Conservation (phyloP, 2,797 vertebrate species). For the Diplodus puntazzo region DNA sequence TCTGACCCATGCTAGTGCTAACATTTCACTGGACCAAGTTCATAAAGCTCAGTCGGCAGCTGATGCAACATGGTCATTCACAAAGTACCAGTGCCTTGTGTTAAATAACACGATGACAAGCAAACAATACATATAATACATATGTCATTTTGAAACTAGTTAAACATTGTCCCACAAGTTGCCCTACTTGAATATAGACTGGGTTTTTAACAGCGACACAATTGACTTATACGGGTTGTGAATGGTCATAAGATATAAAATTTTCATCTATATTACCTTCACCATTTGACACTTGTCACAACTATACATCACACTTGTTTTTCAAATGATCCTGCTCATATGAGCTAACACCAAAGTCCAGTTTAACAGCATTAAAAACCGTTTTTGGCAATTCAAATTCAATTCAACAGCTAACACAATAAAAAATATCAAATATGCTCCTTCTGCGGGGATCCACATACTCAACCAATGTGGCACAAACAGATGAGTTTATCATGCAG, state of each 20-base stretch:
- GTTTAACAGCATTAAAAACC: too few relatives aligned
- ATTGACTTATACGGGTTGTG: neutral
- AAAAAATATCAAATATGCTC: too few relatives aligned
- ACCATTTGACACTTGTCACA: neutral
- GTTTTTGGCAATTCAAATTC: neutral
- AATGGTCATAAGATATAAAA: neutral
- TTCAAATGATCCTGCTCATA: neutral
- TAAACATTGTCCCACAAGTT: neutral
- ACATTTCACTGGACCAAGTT: neutral
- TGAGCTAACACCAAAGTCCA: neutral
- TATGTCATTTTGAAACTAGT: neutral
- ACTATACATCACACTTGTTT: neutral
- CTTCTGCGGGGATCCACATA: neutral
- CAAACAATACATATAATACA: neutral
- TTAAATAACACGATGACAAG: neutral
- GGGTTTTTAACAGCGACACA: neutral
- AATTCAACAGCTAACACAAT: too few relatives aligned
- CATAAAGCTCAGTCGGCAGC: neutral
- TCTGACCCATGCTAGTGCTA: neutral
- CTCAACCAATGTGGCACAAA: neutral
- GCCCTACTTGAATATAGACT: neutral
- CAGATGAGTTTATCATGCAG: too few relatives aligned
- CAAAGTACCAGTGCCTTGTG: neutral
- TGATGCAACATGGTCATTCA: neutral
- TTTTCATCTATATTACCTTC: neutral